Percentiles rank a stretch among this genome's conserved stretches.
Conservation (phyloP, 2,888 invertebrate genomes). For the Eristalis arbustorum region DNA sequence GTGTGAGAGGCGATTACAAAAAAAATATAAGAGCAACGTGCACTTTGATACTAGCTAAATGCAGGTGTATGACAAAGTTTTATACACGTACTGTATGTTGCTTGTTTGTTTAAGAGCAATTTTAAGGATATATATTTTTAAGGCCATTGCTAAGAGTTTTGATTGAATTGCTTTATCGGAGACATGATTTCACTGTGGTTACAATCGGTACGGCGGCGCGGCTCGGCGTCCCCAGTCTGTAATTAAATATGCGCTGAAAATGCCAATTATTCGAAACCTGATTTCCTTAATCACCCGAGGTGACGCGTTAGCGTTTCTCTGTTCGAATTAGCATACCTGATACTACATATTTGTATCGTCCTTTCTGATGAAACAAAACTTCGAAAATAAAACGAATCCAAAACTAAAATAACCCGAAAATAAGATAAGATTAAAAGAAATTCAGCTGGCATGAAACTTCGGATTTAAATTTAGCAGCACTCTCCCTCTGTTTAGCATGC, state of each 20-base stretch:
- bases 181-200: not conserved
- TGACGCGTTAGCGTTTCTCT: not conserved
- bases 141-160: not conserved
- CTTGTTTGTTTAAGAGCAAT: not conserved
- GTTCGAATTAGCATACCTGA: not conserved
- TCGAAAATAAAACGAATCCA: constrained; percentile 52
- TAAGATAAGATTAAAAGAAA: constrained; percentile 52
- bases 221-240: not conserved
- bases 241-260: not conserved
- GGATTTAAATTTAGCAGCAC: constrained; percentile 56
- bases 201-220: not conserved
- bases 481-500: constrained; percentile 18
- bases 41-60: constrained; percentile 33
- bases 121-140: not conserved
- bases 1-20: constrained; percentile 15
- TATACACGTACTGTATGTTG: not conserved
- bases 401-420: constrained; percentile 32
- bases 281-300: not conserved
- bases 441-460: constrained; percentile 57
- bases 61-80: constrained; percentile 37
- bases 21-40: constrained; percentile 28
- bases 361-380: not conserved
- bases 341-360: not conserved
- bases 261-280: constrained; percentile 16
- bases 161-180: constrained; percentile 32